Conservation (phyloP, 2,888 invertebrate species). For the Xestia rhomboidea region DNA sequence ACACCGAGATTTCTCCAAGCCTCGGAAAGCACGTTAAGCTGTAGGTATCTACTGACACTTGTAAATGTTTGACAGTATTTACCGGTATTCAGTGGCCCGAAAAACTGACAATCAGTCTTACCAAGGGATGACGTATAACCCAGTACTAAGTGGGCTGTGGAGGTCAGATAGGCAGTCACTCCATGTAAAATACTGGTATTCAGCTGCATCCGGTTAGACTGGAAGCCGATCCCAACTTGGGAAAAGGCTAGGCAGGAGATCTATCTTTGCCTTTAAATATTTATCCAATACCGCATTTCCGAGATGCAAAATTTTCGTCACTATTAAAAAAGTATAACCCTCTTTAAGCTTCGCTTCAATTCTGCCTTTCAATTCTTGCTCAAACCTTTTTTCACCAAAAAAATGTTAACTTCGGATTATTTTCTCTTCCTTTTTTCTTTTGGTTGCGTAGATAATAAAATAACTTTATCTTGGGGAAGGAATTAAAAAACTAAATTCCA, state of each 20-base stretch:
- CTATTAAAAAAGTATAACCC: constrained; percentile 1
- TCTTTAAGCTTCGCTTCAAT: constrained; percentile 6
- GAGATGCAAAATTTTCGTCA: background rate
- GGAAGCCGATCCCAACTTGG: no score
- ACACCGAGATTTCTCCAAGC: background rate
- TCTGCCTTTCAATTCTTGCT: constrained; percentile 22
- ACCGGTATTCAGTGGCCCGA: no score
- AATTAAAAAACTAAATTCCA: constrained; percentile 4
- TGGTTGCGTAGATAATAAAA: constrained; percentile 14
- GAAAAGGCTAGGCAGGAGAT: background rate
- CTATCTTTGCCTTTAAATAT: no score
- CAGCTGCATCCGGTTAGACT: no score
- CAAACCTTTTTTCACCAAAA: constrained; percentile 35
- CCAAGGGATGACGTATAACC: no score
- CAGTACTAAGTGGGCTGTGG: no score
- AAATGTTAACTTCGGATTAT: constrained; percentile 18
- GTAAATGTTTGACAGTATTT: no score
- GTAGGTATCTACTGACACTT: no score
- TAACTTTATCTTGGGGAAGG: constrained; percentile 20
- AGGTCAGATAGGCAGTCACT: no score
- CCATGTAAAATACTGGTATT: no score
- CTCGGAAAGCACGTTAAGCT: background rate
- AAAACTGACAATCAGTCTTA: no score
- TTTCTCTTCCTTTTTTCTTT: constrained; percentile 6
- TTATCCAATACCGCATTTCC: background rate